Evolutionary conservation across 2,797 vertebrate species (phyloP), one percentile per base, ranked within the genome.

Genomic region (Geotrypetes seraphini): DNA sequence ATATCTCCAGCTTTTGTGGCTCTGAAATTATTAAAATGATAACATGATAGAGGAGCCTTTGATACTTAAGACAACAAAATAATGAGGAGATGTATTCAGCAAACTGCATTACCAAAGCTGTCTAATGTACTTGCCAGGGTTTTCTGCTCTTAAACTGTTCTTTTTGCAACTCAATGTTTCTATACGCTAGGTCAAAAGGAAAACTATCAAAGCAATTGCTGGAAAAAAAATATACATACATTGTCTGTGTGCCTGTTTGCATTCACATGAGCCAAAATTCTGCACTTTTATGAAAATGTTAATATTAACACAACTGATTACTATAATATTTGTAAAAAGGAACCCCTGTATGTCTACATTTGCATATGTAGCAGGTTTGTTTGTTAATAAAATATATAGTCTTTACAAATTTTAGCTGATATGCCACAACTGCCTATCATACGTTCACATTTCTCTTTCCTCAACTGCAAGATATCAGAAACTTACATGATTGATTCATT

Each of bases 11-110:
- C 78, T 71, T 87, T 85, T 83, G 75, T 83, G 76, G 66, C 82
- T 86, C 82, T 83, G 84, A 87, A 92, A 91, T 88, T 88, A 91
- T 90, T 91, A 84, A 92, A 95, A 90, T 88, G 91, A 90, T 90
- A 92, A 90, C 87, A 82, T 71, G 84, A 79, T 83, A 82, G 64
- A 71, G 79, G 83, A 78, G 87, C 75, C 89, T 97, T 95, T 96
- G 91, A 92, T 97, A 92, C 90, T 92, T 92, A 94, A 95, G 86
- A 96, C 89, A 95, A 96, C 95, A 94, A 89, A 96, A 95, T 93
- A 88, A 83, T 78, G 75, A 87, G 63, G 81, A 84, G 68, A 67
- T 65, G 62, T 67, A 71, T 75, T 76, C 71, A 67, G 71, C 77
- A 76, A 84, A 84, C 79, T 86, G 79, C 75, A 83, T 67, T 67